A percentile compares a stretch with the other conserved stretches of the same genome.
These are phyloP conservation scores for Drosophila teissieri DNA, from an alignment of 1,140 invertebrate species.

Conservation along the genomic window DNA sequence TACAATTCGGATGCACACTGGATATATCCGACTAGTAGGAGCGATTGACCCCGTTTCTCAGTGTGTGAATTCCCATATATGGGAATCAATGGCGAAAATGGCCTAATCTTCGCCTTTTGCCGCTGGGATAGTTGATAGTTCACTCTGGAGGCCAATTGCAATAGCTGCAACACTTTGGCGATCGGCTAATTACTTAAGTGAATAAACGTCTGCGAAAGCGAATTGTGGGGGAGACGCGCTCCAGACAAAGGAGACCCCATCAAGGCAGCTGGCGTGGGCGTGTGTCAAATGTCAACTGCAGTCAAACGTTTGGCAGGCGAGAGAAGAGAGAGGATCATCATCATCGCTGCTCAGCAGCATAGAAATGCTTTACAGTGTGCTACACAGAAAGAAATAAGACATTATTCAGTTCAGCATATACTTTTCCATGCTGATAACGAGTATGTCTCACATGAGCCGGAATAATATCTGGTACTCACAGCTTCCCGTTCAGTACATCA, in stretches of 20 bases:
- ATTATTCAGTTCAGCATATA: too few species aligned
- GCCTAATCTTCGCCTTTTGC: neutral
- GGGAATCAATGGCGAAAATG: constrained; percentile 5
- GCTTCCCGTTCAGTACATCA: too few species aligned
- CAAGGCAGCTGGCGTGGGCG: constrained; percentile 49
- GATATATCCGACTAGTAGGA: neutral
- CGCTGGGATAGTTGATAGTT: constrained; percentile 11
- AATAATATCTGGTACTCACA: too few species aligned
- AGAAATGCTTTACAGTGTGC: neutral
- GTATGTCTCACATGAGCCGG: too few species aligned
- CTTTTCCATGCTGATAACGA: neutral
- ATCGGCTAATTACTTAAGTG: constrained; percentile 70
- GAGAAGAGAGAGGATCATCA: constrained; percentile 4
- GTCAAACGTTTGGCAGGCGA: constrained; percentile 39
- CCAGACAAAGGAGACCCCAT: constrained; percentile 39
- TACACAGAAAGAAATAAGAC: neutral
- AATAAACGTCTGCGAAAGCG: constrained; percentile 69
- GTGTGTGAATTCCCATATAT: constrained; percentile 4
- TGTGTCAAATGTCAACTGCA: constrained; percentile 75
- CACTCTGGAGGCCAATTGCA: constrained; percentile 10
- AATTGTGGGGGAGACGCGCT: constrained; percentile 50
- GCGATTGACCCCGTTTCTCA: neutral
- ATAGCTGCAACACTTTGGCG: constrained; percentile 30
- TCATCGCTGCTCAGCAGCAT: constrained; percentile 3
- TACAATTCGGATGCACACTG: neutral